These are phyloP conservation scores for Megathymus violae DNA, from an alignment of 1,140 invertebrate genomes.

Conservation along the genomic window DNA sequence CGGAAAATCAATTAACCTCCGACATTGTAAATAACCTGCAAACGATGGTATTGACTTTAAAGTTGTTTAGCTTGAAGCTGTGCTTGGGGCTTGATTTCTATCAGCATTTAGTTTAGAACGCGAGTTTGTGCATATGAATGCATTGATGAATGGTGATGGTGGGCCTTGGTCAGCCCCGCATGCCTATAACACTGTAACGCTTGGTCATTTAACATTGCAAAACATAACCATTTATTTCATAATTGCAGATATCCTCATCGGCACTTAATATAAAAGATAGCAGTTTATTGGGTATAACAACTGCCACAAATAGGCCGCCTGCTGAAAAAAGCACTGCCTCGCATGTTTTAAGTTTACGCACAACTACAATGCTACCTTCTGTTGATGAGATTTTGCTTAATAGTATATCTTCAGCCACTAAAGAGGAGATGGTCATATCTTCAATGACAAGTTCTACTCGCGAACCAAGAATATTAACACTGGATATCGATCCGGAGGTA, in stretches of 20 bases:
- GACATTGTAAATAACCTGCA: conserved; percentile 84
- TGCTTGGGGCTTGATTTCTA: conserved; percentile 62
- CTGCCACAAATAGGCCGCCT: conserved; percentile 71
- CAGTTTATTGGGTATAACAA: conserved; percentile 77
- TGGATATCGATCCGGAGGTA: conserved; percentile 85
- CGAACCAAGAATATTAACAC: conserved; percentile 83
- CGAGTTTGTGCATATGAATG: conserved; percentile 38
- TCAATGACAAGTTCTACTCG: conserved; percentile 80
- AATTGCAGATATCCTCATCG: conserved; percentile 81
- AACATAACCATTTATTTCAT: conserved; percentile 77
- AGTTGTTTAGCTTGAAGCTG: conserved; percentile 77
- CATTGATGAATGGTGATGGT: conserved; percentile 41
- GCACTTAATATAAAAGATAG: conserved; percentile 80
- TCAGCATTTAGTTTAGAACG: conserved; percentile 41
- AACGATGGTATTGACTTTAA: conserved; percentile 81
- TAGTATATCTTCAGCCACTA: conserved; percentile 83
- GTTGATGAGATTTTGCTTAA: conserved; percentile 83
- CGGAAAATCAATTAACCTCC: conserved; percentile 77
- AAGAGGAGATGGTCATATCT: conserved; percentile 80
- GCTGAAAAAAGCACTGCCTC: conserved; percentile 83
- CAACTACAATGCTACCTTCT: conserved; percentile 82
- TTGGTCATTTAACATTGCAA: conserved; percentile 59
- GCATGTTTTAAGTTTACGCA: conserved; percentile 84
- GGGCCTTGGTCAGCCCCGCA: conserved; percentile 63
- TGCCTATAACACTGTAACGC: conserved; percentile 59